Evolutionary conservation across 2,797 vertebrate genomes (phyloP).

Genomic region (Epinephelus malabaricus): DNA sequence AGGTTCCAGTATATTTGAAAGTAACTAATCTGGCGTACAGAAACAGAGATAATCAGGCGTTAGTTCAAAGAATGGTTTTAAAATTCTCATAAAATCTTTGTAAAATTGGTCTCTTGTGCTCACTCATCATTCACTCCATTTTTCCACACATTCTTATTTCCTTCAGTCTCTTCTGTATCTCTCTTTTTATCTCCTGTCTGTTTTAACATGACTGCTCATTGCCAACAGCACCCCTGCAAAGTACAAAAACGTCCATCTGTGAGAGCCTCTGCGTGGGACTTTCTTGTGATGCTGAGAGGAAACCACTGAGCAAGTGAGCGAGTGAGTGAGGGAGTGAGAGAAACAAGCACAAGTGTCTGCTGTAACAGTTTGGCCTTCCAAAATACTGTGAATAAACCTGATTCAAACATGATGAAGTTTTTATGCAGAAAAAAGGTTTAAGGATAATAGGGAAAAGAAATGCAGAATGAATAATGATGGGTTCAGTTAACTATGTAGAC

Average conservation of each 20-base stretch:
- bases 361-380: neutral
- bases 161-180: conserved; percentile 28
- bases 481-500: too few species aligned
- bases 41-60: conserved; percentile 25
- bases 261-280: conserved; percentile 58
- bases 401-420: neutral
- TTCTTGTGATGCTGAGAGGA: conserved; percentile 64
- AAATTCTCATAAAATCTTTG: conserved; percentile 2
- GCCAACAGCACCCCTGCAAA: conserved; percentile 70
- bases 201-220: conserved; percentile 59
- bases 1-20: conserved; percentile 8
- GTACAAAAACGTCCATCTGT: conserved; percentile 65
- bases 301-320: conserved; percentile 46
- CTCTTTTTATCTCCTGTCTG: conserved; percentile 50
- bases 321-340: conserved; percentile 15
- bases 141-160: conserved; percentile 50
- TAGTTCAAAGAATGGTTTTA: conserved; percentile 19
- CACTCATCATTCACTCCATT: conserved; percentile 19
- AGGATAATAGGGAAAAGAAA: neutral
- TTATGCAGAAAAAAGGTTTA: neutral
- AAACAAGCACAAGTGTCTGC: conserved; percentile 1
- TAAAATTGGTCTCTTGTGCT: neutral
- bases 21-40: conserved; percentile 11
- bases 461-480: too few species aligned
- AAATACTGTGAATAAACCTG: conserved; percentile 3